Base-by-base conservation (phyloP, 2,888 invertebrate genomes). In the Hirtodrosophila alboralis region DNA sequence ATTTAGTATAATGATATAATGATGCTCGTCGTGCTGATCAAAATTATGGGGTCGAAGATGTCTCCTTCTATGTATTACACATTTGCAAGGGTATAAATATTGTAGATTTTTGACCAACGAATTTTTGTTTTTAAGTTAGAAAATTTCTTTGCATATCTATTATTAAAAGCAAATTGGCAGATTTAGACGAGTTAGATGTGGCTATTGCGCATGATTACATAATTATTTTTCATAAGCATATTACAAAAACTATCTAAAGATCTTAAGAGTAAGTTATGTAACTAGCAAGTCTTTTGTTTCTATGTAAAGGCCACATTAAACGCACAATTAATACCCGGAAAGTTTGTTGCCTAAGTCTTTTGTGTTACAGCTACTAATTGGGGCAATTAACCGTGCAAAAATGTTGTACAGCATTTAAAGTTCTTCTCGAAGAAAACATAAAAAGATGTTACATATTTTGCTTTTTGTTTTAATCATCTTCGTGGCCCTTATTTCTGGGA, bases 341-440 rank as follows among this genome's bases (percentile, higher is more conserved):
- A 68, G 86, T 76, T 85, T 40, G 76, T 79, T 79, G 84, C 73
- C 54, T 27, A 83, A 79, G 86, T 79, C 84, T 79, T 79, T 79
- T 76, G 85, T 78, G 70, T 84, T 33, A 12, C 61, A 27, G 26
- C 37, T 31, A 16, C 54, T 75, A 84, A 78, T 69, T 59, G 52
- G 59, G 12, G 40, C 14, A 12, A 14, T 31, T 38, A 34, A 34
- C 21, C 12, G 36, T 36, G 44, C 52, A 53, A 65, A 71, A 23
- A 27, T 7, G 8, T 2, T 2, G 8, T 2, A 2, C 6, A 23
- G 8, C 8, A 1, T 5, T 8, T 13, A n/a, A 27, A 8, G n/a
- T 37, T 49, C 40, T 65, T 5, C 36, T 9, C 8, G 13, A 9
- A 21, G 13, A 1, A 14, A 18, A 41, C 23, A 34, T 64, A 68